Conservation (phyloP, 2,888 invertebrate genomes). For the Mesoligia furuncula region DNA sequence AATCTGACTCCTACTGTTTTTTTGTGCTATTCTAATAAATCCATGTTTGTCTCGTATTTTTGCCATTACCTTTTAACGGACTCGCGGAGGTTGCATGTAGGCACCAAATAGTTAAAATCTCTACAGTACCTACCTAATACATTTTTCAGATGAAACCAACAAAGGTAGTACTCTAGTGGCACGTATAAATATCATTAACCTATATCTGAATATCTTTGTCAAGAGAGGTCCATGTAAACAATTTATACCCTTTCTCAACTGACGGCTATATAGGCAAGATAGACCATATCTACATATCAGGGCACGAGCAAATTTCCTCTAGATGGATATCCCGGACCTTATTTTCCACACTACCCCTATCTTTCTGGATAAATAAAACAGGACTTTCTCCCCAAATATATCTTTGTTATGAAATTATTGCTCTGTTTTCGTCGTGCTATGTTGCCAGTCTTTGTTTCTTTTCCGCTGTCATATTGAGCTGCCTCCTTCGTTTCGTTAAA, state of each 20-base stretch:
- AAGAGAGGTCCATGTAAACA: conserved; percentile 56
- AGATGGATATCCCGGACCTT: conserved; percentile 65
- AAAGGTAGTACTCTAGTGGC: conserved; percentile 13
- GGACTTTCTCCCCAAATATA: conserved; percentile 68
- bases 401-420: conserved; percentile 75
- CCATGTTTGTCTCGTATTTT: background rate
- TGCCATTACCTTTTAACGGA: too few relatives aligned
- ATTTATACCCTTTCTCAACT: conserved; percentile 62
- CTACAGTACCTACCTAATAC: background rate
- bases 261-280: conserved; percentile 51
- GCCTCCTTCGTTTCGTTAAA: conserved; percentile 39
- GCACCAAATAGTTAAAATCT: background rate
- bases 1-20: too few relatives aligned
- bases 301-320: conserved; percentile 63
- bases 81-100: background rate
- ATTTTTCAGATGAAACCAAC: conserved; percentile 1
- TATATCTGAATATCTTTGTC: conserved; percentile 48
- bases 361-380: conserved; percentile 70
- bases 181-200: conserved; percentile 43
- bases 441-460: conserved; percentile 61
- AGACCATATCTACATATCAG: conserved; percentile 59
- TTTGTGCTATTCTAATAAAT: too few relatives aligned
- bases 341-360: conserved; percentile 67
- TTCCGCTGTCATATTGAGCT: conserved; percentile 61
- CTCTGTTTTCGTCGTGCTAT: conserved; percentile 79